Conservation (phyloP, 2,888 invertebrate genomes). For the Macrosiphum euphorbiae region DNA sequence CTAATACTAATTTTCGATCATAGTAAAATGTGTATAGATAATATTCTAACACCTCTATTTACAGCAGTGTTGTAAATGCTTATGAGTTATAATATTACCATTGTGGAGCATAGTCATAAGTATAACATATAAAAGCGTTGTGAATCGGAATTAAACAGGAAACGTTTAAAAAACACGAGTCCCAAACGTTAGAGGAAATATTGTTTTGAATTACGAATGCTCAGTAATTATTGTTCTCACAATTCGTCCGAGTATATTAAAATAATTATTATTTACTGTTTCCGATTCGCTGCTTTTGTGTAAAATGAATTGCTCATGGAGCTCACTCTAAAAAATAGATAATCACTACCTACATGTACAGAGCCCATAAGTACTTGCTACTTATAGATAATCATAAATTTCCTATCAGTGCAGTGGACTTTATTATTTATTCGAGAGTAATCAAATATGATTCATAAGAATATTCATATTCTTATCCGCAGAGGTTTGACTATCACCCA, state of each 20-base stretch:
- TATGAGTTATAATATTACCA: neutral
- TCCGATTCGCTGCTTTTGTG: neutral
- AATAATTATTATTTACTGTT: neutral
- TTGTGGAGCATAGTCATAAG: neutral
- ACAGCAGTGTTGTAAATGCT: neutral
- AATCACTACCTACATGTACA: neutral
- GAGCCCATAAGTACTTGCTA: neutral
- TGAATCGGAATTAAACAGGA: neutral
- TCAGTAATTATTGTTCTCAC: neutral
- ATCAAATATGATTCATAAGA: neutral
- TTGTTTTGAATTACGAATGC: neutral
- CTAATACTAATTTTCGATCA: no score
- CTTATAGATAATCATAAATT: neutral
- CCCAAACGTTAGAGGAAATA: neutral
- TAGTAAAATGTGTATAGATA: neutral
- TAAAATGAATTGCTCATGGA: neutral
- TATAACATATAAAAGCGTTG: neutral
- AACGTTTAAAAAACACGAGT: neutral
- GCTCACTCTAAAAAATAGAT: neutral
- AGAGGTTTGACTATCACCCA: no score
- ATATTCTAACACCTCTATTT: neutral
- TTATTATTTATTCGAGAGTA: neutral
- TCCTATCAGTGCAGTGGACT: neutral
- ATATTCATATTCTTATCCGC: neutral
- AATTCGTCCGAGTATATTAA: neutral